These are phyloP conservation scores for Oryzias sinensis DNA, from an alignment of 2,797 vertebrate genomes.

Conservation along the genomic window DNA sequence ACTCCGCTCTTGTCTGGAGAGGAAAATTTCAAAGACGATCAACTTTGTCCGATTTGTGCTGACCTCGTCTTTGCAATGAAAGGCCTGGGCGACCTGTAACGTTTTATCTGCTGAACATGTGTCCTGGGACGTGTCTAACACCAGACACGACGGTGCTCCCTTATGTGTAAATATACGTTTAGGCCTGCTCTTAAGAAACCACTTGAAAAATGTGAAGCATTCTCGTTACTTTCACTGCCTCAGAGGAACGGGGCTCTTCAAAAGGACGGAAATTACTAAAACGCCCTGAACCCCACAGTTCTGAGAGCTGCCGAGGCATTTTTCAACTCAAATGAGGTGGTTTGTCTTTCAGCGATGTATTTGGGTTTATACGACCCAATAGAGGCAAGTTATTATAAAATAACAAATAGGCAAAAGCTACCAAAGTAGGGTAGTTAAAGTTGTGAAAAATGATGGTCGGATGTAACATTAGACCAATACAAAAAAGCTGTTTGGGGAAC, in stretches of 20 bases:
- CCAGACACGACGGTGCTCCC: constrained; percentile 23
- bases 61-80: constrained; percentile 25
- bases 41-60: constrained; percentile 32
- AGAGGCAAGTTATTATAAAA: too few relatives aligned
- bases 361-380: too few relatives aligned
- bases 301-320: constrained; percentile 14
- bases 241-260: constrained; percentile 31
- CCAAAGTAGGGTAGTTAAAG: too few relatives aligned
- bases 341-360: background rate
- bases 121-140: constrained; percentile 30
- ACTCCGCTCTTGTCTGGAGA: constrained; percentile 37
- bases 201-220: constrained; percentile 54
- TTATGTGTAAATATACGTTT: constrained; percentile 53
- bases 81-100: constrained; percentile 7
- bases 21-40: constrained; percentile 54
- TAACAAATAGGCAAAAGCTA: too few relatives aligned
- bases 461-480: too few relatives aligned
- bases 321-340: constrained; percentile 35
- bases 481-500: too few relatives aligned
- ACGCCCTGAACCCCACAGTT: constrained; percentile 46
- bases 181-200: constrained; percentile 57
- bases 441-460: too few relatives aligned
- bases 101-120: background rate
- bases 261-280: constrained; percentile 43
- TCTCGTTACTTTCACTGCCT: constrained; percentile 47